Base-by-base conservation (phyloP, 2,113 vertebrate genomes). In the Donacobius atricapilla region DNA sequence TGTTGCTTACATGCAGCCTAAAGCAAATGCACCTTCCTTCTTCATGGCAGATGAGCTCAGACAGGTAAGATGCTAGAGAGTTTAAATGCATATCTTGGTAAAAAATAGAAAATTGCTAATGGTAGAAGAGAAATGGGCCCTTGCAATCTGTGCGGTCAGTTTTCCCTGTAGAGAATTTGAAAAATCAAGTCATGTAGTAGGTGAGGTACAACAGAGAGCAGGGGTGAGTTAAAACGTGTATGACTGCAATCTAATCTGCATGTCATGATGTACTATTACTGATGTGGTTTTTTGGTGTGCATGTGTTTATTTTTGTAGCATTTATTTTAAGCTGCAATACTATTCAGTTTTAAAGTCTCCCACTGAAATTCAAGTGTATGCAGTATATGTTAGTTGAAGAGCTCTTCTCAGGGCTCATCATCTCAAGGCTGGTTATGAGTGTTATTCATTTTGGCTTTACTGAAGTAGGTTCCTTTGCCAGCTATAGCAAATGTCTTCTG, bases 1-100 rank as follows among this genome's bases (percentile, higher is more conserved):
- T 63, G 99, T 99, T 98, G 99, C 99, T 93, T 99, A 99, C 91
- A 99, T 99, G 99, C 99, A 99, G 90, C 99, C 99, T 27, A 99
- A 99, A 98, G 99, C 99, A 87, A 99, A 99, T 54, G 99, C 99
- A 95, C 99, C 99, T 94, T 99, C 99, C 65, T 99, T 99, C 97
- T 99, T 99, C 93, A 99, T 99, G 99, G 98, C 99, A 30, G 99
- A 99, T 86, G 99, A 99, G 93, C 99, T 99, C 68, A 98, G 99
- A 97, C 99, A 99, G 99, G 99, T 99, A 98, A 75, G 88, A 37
- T 85, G 25, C 64, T 63, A 42, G 68, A 89, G 71, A 88, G 44
- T 87, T 71, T 11, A 58, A 45, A 56, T 1, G 1, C 11, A 0
- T 48, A 31, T 86, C 25, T 61, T 53, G 28, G 40, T 42, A 63